Base-by-base conservation (phyloP, 1,140 invertebrate genomes). In the Zaprionus ornatus region DNA sequence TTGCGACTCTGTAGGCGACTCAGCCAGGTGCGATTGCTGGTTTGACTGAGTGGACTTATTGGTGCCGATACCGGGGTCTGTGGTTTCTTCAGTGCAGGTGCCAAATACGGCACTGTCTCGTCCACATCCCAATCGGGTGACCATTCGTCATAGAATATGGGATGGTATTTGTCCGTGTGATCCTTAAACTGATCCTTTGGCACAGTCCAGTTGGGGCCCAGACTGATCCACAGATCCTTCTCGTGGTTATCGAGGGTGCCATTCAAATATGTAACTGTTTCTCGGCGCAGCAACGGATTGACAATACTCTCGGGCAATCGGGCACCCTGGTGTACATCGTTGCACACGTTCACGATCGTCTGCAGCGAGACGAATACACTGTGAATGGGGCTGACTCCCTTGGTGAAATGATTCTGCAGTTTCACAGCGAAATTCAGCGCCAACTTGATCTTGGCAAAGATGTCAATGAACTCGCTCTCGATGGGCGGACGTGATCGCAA, bases 101-200 rank as follows among this genome's bases (percentile, higher is more conserved):
- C 75, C 19, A 92, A 42, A 25, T 92, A 92, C 2, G 60, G 55
- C 2, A 92, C 91, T 45, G 78, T 78, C 62, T 92, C 91, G 17
- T 92, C 91, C n/a, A 92, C 91, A 21, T 77, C 64, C 91, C 91
- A 92, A 35, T 92, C 91, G 10, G 91, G 91, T 0, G 91, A 92
- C 91, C 91, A 92, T 15, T 92, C 91, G 35, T 92, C 91, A 50
- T 92, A 92, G 56, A 92, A 92, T 5, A 90, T 92, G 2, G 91
- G 91, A 52, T 92, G 91, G 27, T 91, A 92, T 3, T 82, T 77
- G 9, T 82, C 82, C 32, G 75, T 84, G 60, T 92, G 91, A 56
- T 92, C 85, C 45, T 91, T 90, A 9, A 91, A 92, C 17, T 92
- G 85, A 68, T 92, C 91, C 64, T 92, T 92, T 0, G 91, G 82